phyloP scores from a whole-genome alignment of 1,140 invertebrate species.

The Hylaeus anthracinus region DNA sequence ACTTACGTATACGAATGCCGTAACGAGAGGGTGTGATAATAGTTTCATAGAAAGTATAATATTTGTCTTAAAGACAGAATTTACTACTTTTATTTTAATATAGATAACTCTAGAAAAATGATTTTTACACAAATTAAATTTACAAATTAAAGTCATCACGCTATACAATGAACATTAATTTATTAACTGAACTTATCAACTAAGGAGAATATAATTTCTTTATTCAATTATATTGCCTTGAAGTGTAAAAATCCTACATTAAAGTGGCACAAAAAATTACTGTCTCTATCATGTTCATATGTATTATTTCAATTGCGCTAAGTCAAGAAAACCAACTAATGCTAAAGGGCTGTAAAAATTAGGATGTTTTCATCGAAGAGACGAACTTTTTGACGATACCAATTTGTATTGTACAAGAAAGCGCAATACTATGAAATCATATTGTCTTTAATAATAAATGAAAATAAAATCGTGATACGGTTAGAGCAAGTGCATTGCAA shows the following conservation, averaged over 20 bases:
- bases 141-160: conserved; percentile 26
- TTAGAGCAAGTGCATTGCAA: conserved; percentile 49
- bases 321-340: conserved; percentile 14
- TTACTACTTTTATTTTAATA: conserved; percentile 44
- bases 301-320: conserved; percentile 15
- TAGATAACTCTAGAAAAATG: conserved; percentile 33
- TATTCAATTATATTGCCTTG: conserved; percentile 15
- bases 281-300: conserved; percentile 28
- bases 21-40: conserved; percentile 19
- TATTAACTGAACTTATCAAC: conserved; percentile 34
- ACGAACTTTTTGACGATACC: neutral
- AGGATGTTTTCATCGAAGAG: neutral
- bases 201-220: conserved; percentile 17
- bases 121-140: conserved; percentile 61
- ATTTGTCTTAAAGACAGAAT: conserved; percentile 26
- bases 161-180: conserved; percentile 36
- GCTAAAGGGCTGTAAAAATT: conserved; percentile 28
- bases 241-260: conserved; percentile 39
- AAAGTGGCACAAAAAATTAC: conserved; percentile 39
- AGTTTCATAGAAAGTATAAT: conserved; percentile 16
- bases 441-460: conserved; percentile 30
- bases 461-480: conserved; percentile 45
- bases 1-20: conserved; percentile 24
- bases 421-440: conserved; percentile 22
- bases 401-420: conserved; percentile 15